Base-by-base conservation (phyloP, 2,797 vertebrate species). In the Silurus lanzhouensis region DNA sequence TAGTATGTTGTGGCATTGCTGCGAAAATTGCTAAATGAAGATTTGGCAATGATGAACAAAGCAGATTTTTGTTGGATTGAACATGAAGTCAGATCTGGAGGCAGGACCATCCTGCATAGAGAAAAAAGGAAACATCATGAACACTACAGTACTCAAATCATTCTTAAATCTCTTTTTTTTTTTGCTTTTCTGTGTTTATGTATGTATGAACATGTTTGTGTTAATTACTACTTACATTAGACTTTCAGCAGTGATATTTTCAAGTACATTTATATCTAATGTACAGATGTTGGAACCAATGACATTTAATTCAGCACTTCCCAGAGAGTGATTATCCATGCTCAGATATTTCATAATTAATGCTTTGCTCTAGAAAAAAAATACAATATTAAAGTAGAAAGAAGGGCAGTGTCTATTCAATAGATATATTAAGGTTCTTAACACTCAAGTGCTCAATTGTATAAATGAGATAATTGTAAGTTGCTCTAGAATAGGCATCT, bases 291-390 rank as follows among this genome's bases (percentile, higher is more conserved):
- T 38, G 4, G 38, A 38, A 38, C 38, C 38, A 38, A 38, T 38
- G 4, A 38, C 38, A 38, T 38, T 38, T 38, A 38, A 38, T 38
- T 38, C 38, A 91, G 84, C 74, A 71, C 67, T 87, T 66, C 88
- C 90, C 83, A 94, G 82, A 0, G 87, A 86, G 74, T 91, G 90
- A 0, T 88, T 87, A 22, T 81, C 5, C 15, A 84, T 86, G 3
- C 2, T 88, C 84, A 94, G 89, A 83, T 94, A 94, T 76, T 85
- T 87, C 60, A 88, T 90, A 86, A 94, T 93, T 72, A 94, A 88
- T 76, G 85, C 90, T 75, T 91, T 89, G 89, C 91, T 92, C 93
- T 93, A 63, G 55, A 38, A 38, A 38, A 31, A 31, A 31, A 31
- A 31, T 31, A 31, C 31, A 31, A 31, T 31, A 31, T 31, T 31